Conservation (phyloP, 2,888 invertebrate genomes). For the Parnassius smintheus region DNA sequence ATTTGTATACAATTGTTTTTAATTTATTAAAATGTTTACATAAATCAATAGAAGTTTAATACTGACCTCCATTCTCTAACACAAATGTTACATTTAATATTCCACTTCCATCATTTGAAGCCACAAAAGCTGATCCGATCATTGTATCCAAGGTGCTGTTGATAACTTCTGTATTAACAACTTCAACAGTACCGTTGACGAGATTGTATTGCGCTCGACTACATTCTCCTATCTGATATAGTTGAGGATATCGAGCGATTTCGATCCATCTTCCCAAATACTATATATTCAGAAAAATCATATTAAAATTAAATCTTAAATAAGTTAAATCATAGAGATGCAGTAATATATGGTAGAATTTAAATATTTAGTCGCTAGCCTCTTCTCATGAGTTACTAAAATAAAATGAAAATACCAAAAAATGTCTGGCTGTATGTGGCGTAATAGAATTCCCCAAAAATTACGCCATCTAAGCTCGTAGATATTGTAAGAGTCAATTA, state of each 20-base stretch:
- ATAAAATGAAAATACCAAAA: not conserved
- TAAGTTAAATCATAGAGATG: no score
- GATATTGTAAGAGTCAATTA: no score
- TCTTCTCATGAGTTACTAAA: not conserved
- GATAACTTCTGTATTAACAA: slow-evolving; percentile 51
- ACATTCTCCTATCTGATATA: slow-evolving; percentile 82
- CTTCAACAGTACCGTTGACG: slow-evolving; percentile 38
- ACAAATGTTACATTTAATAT: slow-evolving; percentile 78
- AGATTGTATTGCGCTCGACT: slow-evolving; percentile 77
- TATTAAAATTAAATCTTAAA: no score
- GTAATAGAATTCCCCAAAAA: no score
- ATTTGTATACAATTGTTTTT: no score
- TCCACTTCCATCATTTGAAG: slow-evolving; percentile 69
- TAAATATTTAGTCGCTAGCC: not conserved
- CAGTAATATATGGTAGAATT: not conserved
- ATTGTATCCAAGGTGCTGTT: slow-evolving; percentile 70
- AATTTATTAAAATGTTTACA: no score
- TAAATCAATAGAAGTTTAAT: no score
- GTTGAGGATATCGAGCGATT: slow-evolving; percentile 82
- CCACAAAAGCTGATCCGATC: slow-evolving; percentile 69
- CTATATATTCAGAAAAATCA: slow-evolving; percentile 34
- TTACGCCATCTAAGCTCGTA: no score
- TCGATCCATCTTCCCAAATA: slow-evolving; percentile 82
- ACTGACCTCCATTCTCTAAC: slow-evolving; percentile 64
- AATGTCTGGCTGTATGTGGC: not conserved